Percentiles rank a stretch among this genome's conserved stretches.
Conservation (phyloP, 2,797 vertebrate species). For the Acrocephalus scirpaceus region DNA sequence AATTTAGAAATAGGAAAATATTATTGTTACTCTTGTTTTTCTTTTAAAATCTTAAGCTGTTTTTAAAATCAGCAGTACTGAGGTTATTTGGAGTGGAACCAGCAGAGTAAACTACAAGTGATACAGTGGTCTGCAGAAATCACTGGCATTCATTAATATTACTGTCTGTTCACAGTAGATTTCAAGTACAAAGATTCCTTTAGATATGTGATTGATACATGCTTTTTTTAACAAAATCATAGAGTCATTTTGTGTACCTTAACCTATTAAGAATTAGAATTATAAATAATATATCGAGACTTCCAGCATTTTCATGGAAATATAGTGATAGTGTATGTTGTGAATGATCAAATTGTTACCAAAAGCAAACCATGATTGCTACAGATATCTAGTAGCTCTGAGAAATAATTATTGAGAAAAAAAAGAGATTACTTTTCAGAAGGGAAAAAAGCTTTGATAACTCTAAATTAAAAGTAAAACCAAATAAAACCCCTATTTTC, state of each 20-base stretch:
- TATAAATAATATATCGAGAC: neutral
- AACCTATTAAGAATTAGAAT: neutral
- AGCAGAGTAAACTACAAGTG: neutral
- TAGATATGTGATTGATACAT: neutral
- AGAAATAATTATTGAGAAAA: neutral
- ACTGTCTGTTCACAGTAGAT: neutral
- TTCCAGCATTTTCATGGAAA: neutral
- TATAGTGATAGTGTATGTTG: neutral
- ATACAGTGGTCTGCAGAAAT: neutral
- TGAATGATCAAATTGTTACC: neutral
- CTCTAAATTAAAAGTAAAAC: neutral
- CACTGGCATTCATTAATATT: neutral
- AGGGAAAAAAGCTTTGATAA: neutral
- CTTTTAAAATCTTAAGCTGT: neutral
- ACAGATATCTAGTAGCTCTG: neutral
- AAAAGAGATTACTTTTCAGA: neutral
- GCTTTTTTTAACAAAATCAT: neutral
- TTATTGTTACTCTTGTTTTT: neutral
- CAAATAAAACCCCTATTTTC: neutral
- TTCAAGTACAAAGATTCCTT: neutral
- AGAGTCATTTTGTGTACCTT: neutral
- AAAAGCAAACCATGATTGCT: neutral
- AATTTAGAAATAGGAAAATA: neutral
- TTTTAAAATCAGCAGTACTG: neutral
- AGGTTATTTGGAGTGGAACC: neutral